Conservation (phyloP, 2,888 invertebrate genomes). For the Andrena trimmerana region DNA sequence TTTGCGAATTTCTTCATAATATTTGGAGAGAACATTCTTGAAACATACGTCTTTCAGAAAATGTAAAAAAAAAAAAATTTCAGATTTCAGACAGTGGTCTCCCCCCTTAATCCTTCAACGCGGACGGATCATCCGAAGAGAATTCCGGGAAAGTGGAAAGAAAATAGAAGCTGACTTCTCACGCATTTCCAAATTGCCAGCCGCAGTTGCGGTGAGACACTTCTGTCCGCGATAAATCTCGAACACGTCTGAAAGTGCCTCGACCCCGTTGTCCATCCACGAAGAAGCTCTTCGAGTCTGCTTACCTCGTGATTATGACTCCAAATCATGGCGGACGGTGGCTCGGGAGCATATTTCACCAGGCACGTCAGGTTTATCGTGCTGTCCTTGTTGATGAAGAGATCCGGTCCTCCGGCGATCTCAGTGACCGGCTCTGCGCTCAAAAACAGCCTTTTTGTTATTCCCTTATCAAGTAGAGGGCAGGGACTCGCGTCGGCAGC, state of each 20-base stretch:
- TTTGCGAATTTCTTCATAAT: too few relatives aligned
- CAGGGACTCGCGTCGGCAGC: neutral
- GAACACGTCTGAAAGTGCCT: neutral
- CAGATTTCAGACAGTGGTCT: too few relatives aligned
- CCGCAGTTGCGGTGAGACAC: too few relatives aligned
- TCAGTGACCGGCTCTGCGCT: conserved; percentile 92
- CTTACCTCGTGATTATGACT: conserved; percentile 90
- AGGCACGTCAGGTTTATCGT: conserved; percentile 95
- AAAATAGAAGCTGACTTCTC: conserved; percentile 4
- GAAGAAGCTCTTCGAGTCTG: conserved; percentile 22
- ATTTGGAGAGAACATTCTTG: too few relatives aligned
- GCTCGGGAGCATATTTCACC: conserved; percentile 94
- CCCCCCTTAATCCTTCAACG: neutral
- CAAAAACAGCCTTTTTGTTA: neutral
- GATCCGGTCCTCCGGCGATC: conserved; percentile 92
- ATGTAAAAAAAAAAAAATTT: too few relatives aligned
- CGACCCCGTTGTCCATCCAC: neutral
- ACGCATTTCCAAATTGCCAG: conserved; percentile 1
- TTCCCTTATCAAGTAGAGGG: neutral
- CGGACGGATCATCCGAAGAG: neutral
- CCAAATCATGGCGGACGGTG: conserved; percentile 94
- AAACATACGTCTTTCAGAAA: too few relatives aligned
- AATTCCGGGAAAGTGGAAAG: neutral
- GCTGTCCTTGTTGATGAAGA: conserved; percentile 94
- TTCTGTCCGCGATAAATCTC: conserved; percentile 19